Conservation (phyloP, 2,888 invertebrate species). For the Sinopyrophorus schimmeli region DNA sequence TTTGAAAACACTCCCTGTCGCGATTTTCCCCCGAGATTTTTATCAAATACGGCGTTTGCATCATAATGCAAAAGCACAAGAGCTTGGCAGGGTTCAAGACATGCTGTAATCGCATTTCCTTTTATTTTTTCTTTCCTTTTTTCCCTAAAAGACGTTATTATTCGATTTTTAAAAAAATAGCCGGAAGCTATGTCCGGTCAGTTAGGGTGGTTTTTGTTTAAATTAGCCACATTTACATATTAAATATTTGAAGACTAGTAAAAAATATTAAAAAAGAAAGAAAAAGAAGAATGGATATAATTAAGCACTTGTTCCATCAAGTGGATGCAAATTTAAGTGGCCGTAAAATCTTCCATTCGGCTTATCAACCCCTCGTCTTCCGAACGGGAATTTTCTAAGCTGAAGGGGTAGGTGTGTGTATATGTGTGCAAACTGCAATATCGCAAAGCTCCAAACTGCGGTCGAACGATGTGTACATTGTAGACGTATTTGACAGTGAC, state of each 20-base stretch:
- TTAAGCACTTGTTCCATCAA: constrained; percentile 25
- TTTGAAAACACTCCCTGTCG: constrained; percentile 17
- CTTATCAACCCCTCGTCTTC: constrained; percentile 23
- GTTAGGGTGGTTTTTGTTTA: no score
- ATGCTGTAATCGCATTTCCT: constrained; percentile 16
- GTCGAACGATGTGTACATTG: constrained; percentile 17
- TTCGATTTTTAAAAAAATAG: no score
- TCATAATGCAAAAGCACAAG: constrained; percentile 14
- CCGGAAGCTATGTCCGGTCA: no score
- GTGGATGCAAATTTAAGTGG: constrained; percentile 27
- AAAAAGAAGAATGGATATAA: no score
- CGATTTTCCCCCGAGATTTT: constrained; percentile 23
- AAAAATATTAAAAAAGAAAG: no score
- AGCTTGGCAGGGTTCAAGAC: constrained; percentile 4
- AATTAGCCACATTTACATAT: no score
- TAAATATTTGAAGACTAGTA: no score
- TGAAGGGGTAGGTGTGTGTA: constrained; percentile 14
- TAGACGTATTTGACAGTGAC: constrained; percentile 28
- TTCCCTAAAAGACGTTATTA: no score
- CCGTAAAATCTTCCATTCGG: constrained; percentile 28
- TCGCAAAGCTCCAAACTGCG: constrained; percentile 13
- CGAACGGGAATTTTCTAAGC: constrained; percentile 19
- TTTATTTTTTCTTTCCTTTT: constrained; percentile 3
- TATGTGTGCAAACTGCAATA: constrained; percentile 23
- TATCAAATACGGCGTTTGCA: constrained; percentile 20